Base-by-base conservation (phyloP, 2,113 vertebrate species). In the Sorex fumeus region DNA sequence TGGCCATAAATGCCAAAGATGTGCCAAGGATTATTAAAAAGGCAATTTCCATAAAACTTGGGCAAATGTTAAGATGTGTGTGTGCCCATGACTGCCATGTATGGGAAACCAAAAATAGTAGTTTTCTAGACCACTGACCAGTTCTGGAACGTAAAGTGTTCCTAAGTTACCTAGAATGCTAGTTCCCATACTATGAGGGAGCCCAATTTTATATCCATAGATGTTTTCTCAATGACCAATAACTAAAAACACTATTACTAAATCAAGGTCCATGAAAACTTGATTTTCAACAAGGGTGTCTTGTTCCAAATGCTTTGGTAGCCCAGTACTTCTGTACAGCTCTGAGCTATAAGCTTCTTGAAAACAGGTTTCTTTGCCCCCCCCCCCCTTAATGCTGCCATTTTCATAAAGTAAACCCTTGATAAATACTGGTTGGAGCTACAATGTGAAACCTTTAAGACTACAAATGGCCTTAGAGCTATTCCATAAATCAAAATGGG, bases 401-500 rank as follows among this genome's bases (percentile, higher is more conserved):
- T 75, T 13, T 16, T 21, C 57, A 62, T 27, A 13, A 47, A 72
- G 43, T 71, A 83, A 40, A 76, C 70, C 87, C 57, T 40, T 50
- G 10, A 50, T 50, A 79, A 79, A 84, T 84, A 75, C 13, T 62
- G 45, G 27, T 2, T n/a, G 57, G 77, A 80, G 36, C 93, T 60
- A 70, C 69, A 47, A 84, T 60, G 60, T 40, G 69, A 66, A 79
- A 80, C 5, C 45, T 80, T 84, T 67, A 50, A 74, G 47, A 69
- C 11, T 75, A 36, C 85, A 67, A 79, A 67, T 36, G 43, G 66
- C 43, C 60, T 84, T 69, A 88, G 75, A 75, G 86, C 67, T 88
- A 45, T 69, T 88, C 47, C 70, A 90, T 66, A 64, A 70, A 89
- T 70, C 62, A 86, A 86, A 85, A 92, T 53, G 47, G 0, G 11